Evolutionary conservation across 2,113 vertebrate genomes (phyloP).

Genomic region (Melanerpes formicivorus): DNA sequence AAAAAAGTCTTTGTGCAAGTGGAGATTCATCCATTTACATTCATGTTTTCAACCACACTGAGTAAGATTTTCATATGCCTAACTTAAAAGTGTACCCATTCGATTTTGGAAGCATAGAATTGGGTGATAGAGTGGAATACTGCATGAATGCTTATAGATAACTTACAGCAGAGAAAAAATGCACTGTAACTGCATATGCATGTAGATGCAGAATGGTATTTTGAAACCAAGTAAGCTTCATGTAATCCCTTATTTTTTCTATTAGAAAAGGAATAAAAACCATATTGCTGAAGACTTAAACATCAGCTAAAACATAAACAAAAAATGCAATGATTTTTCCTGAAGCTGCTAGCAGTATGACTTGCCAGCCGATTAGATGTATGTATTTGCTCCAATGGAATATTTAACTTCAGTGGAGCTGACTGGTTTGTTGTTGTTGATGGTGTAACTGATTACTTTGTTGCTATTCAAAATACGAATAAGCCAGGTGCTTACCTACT

Average conservation of each 20-base stretch:
- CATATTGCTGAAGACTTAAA: neutral
- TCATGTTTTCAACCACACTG: too few relatives aligned
- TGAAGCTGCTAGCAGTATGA: neutral
- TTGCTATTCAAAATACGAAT: neutral
- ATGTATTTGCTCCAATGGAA: neutral
- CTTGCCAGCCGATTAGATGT: neutral
- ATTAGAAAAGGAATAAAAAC: neutral
- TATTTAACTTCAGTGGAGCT: neutral
- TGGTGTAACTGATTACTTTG: conserved; percentile 4
- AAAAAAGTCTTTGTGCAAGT: too few relatives aligned
- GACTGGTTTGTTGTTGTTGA: conserved; percentile 29
- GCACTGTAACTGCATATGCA: neutral
- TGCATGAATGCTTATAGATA: neutral
- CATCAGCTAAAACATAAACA: neutral
- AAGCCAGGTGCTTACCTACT: neutral
- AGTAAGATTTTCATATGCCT: too few relatives aligned
- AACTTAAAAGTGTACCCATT: too few relatives aligned
- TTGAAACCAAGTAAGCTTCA: neutral
- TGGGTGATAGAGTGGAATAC: neutral
- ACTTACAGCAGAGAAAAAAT: neutral
- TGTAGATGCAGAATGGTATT: neutral
- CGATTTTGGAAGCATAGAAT: neutral
- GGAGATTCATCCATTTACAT: too few relatives aligned
- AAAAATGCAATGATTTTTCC: neutral
- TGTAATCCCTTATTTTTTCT: neutral